These are phyloP conservation scores for Emmelina monodactyla DNA, from an alignment of 2,888 invertebrate species.

Conservation along the genomic window DNA sequence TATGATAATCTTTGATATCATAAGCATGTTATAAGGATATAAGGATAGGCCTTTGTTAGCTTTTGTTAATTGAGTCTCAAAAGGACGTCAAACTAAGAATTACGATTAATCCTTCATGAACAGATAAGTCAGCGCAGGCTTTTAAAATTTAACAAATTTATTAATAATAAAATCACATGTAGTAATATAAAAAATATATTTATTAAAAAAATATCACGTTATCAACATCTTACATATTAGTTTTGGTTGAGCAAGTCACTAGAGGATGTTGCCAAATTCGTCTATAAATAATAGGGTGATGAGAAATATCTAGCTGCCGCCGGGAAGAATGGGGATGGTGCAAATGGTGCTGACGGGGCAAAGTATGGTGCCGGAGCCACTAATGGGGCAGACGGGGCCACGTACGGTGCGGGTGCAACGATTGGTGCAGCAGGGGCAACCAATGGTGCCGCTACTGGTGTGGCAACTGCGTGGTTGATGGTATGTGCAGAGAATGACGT, in stretches of 20 bases:
- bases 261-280: slow-evolving; percentile 52
- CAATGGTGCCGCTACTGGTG: slow-evolving; percentile 61
- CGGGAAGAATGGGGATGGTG: slow-evolving; percentile 14
- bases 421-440: slow-evolving; percentile 16
- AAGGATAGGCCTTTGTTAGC: too few relatives aligned
- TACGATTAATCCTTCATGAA: too few relatives aligned
- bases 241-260: slow-evolving; percentile 60
- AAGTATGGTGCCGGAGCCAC: slow-evolving; percentile 15
- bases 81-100: too few relatives aligned
- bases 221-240: slow-evolving; percentile 19
- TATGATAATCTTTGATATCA: too few relatives aligned
- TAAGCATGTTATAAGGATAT: too few relatives aligned
- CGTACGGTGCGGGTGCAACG: slow-evolving; percentile 14
- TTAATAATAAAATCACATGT: slow-evolving; percentile 8
- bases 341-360: slow-evolving; percentile 13
- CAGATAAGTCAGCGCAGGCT: too few relatives aligned
- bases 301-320: slow-evolving; percentile 31
- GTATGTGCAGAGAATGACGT: slow-evolving; percentile 78
- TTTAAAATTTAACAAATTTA: too few relatives aligned
- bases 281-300: slow-evolving; percentile 43
- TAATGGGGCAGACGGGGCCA: slow-evolving; percentile 14
- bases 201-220: slow-evolving; percentile 19
- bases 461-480: slow-evolving; percentile 77
- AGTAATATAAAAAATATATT: not conserved
- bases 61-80: too few relatives aligned